Evolutionary conservation across 2,888 invertebrate genomes (phyloP).

Genomic region (Agrochola litura): DNA sequence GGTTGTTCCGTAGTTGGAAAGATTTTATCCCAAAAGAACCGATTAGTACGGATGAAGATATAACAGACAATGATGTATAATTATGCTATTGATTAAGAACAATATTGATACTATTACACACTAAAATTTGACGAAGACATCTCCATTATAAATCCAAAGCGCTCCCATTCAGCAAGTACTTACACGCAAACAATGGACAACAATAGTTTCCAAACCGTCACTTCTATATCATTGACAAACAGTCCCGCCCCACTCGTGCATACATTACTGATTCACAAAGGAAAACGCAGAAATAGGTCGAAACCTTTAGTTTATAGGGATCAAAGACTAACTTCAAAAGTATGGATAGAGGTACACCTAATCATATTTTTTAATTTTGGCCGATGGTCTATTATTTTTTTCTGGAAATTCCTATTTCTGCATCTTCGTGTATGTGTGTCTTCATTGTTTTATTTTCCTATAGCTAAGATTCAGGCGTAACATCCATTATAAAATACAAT

Average conservation of each 20-base stretch:
- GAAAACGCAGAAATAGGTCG: conserved; percentile 48
- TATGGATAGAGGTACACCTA: neutral
- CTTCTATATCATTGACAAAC: conserved; percentile 61
- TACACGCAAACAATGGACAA: conserved; percentile 42
- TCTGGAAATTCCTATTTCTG: neutral
- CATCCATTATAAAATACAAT: too few species aligned
- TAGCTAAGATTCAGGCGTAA: too few species aligned
- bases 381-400: neutral
- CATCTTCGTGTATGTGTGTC: neutral
- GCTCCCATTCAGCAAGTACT: conserved; percentile 48
- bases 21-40: too few species aligned
- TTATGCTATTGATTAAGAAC: neutral
- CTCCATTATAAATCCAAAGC: conserved; percentile 28
- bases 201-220: conserved; percentile 58
- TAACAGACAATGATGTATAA: accelerated
- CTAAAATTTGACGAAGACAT: conserved; percentile 8
- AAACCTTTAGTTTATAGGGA: conserved; percentile 36
- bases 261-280: conserved; percentile 67
- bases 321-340: conserved; percentile 59
- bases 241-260: conserved; percentile 62
- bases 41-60: too few species aligned
- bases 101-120: conserved; percentile 5
- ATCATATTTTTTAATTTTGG: neutral
- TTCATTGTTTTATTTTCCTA: neutral
- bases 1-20: too few species aligned